A percentile compares a stretch with the other conserved stretches of the same genome.
phyloP scores from a whole-genome alignment of 1,140 invertebrate genomes.

The Philotrypesis tridentata region DNA sequence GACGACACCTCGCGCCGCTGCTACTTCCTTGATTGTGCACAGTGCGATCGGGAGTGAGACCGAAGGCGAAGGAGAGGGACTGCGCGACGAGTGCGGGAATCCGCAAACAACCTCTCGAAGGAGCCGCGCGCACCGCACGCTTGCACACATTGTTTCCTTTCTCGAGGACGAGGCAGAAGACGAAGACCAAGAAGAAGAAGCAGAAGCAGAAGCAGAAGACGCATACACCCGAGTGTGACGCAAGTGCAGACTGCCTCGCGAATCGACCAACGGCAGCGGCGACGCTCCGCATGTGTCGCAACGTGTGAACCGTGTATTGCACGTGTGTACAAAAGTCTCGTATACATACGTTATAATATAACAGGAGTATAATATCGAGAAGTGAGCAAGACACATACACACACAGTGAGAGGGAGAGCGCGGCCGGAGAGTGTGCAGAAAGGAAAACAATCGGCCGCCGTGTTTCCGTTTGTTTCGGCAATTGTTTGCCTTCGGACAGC shows the following conservation, averaged over 20 bases:
- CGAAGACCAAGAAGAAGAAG: no score
- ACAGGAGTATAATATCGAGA: neutral
- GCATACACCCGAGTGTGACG: neutral
- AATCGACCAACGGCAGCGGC: neutral
- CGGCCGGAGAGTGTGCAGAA: constrained; percentile 6
- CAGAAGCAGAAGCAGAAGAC: neutral
- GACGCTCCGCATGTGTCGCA: constrained; percentile 31
- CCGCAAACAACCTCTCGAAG: no score
- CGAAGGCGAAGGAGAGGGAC: no score
- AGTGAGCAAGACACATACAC: no score
- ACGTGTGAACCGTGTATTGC: constrained; percentile 7
- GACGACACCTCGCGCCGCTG: no score
- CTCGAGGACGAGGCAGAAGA: no score
- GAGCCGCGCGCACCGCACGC: no score
- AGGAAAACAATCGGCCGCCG: constrained; percentile 31
- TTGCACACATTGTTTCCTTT: no score
- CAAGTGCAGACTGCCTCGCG: neutral
- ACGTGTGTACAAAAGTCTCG: constrained; percentile 9
- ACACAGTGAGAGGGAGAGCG: no score
- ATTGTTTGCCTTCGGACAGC: constrained; percentile 40
- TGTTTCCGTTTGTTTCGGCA: constrained; percentile 42
- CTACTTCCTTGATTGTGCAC: no score
- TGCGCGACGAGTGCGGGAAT: neutral
- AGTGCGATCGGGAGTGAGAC: no score
- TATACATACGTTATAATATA: neutral